Conservation (phyloP, 2,113 vertebrate species). For the Bos javanicus region DNA sequence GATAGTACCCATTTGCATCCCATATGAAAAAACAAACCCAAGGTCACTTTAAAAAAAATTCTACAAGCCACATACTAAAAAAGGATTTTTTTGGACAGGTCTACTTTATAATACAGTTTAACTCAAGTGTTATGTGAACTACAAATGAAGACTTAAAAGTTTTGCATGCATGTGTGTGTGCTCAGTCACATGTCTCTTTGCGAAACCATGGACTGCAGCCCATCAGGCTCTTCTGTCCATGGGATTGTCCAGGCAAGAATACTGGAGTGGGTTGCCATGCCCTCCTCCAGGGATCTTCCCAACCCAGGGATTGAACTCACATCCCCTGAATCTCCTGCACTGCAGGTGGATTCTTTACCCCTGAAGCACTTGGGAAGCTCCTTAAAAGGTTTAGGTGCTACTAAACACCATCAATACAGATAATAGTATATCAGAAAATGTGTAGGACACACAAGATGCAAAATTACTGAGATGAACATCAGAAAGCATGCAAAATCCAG, state of each 20-base stretch:
- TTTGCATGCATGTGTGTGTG: background rate
- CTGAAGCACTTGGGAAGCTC: background rate
- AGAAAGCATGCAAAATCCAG: background rate
- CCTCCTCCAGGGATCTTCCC: background rate
- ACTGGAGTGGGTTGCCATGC: background rate
- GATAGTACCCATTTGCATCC: constrained; percentile 76
- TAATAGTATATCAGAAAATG: background rate
- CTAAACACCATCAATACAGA: background rate
- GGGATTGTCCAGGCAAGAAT: background rate
- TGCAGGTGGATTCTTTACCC: background rate
- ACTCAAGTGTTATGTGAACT: constrained; percentile 81
- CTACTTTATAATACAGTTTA: constrained; percentile 82
- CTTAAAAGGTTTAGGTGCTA: constrained; percentile 73
- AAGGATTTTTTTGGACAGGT: constrained; percentile 69
- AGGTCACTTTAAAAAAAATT: constrained; percentile 57
- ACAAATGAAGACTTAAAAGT: constrained; percentile 77
- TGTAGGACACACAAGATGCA: background rate
- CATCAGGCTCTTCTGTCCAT: background rate
- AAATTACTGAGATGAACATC: background rate
- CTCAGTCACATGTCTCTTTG: background rate
- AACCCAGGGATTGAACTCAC: background rate
- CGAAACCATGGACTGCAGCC: background rate
- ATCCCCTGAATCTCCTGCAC: background rate
- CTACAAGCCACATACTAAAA: constrained; percentile 69
- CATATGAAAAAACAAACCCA: constrained; percentile 55